phyloP scores from a whole-genome alignment of 2,113 vertebrate species.

The Protobothrops mucrosquamatus region DNA sequence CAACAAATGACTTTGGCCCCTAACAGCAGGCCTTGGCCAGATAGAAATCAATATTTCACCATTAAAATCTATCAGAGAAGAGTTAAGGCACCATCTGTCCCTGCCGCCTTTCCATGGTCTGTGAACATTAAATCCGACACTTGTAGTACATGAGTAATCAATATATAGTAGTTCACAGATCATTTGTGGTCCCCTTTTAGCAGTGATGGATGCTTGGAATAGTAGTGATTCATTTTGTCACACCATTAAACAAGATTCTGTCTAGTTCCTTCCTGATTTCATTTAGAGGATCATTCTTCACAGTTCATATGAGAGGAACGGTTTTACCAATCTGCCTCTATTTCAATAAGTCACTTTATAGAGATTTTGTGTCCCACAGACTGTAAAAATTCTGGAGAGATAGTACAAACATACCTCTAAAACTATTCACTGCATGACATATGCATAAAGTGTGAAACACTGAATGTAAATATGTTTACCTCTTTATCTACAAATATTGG shows the following conservation, averaged over 20 bases:
- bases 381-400: conserved; percentile 83
- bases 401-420: conserved; percentile 85
- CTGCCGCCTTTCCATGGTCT: conserved; percentile 88
- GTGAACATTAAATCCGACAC: conserved; percentile 98
- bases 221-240: conserved; percentile 99
- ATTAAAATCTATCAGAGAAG: conserved; percentile 99
- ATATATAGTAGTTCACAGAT: conserved; percentile 98
- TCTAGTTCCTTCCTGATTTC: conserved; percentile 86
- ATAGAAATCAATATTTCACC: conserved; percentile 99
- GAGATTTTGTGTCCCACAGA: conserved; percentile 83
- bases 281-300: conserved; percentile 96
- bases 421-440: conserved; percentile 84
- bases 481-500: conserved; percentile 81
- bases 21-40: conserved; percentile 97
- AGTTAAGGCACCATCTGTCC: conserved; percentile 97
- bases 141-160: conserved; percentile 97
- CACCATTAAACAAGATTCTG: conserved; percentile 98
- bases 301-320: conserved; percentile 82
- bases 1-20: conserved; percentile 99
- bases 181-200: conserved; percentile 97
- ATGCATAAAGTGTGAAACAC: conserved; percentile 85
- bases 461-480: conserved; percentile 86
- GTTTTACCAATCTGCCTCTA: conserved; percentile 82
- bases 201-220: conserved; percentile 95
- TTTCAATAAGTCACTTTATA: conserved; percentile 88